phyloP scores from a whole-genome alignment of 2,888 invertebrate species.

The Exocentrus adspersus region DNA sequence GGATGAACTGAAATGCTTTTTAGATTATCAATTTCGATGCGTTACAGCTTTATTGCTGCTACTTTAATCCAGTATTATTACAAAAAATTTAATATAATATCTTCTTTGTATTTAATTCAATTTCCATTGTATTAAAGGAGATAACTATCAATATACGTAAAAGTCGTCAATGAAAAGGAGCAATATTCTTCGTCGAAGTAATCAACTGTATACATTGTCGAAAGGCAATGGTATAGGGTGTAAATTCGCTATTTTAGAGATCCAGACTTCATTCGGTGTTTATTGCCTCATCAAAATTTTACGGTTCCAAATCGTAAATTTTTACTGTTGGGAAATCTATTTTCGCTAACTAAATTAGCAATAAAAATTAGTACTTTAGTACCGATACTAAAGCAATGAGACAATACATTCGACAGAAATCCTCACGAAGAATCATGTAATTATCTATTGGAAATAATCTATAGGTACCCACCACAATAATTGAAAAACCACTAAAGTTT shows the following conservation, averaged over 20 bases:
- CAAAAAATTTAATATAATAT: slow-evolving; percentile 17
- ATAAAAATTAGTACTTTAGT: neutral
- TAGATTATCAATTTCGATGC: too few relatives aligned
- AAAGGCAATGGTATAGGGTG: slow-evolving; percentile 1
- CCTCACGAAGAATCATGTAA: neutral
- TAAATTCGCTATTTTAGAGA: slow-evolving; percentile 10
- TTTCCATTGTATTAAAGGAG: too few relatives aligned
- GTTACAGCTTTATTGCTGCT: too few relatives aligned
- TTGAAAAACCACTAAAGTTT: too few relatives aligned
- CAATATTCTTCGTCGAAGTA: slow-evolving; percentile 18
- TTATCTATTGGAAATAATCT: too few relatives aligned
- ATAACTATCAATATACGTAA: slow-evolving; percentile 17
- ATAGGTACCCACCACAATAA: too few relatives aligned
- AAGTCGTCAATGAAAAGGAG: slow-evolving; percentile 13
- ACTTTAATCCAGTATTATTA: neutral
- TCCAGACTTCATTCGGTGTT: slow-evolving; percentile 3
- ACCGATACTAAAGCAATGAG: neutral
- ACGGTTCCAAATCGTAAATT: slow-evolving; percentile 6
- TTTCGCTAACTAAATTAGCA: neutral
- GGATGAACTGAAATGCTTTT: too few relatives aligned
- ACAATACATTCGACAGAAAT: neutral
- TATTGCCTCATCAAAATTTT: slow-evolving; percentile 17
- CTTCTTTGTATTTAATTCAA: too few relatives aligned
- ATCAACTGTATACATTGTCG: slow-evolving; percentile 19
- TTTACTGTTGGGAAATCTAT: slow-evolving; percentile 7